Evolutionary conservation across 2,888 invertebrate genomes (phyloP), one percentile per base, ranked within the genome.

Genomic region (Cantharis nigra): DNA sequence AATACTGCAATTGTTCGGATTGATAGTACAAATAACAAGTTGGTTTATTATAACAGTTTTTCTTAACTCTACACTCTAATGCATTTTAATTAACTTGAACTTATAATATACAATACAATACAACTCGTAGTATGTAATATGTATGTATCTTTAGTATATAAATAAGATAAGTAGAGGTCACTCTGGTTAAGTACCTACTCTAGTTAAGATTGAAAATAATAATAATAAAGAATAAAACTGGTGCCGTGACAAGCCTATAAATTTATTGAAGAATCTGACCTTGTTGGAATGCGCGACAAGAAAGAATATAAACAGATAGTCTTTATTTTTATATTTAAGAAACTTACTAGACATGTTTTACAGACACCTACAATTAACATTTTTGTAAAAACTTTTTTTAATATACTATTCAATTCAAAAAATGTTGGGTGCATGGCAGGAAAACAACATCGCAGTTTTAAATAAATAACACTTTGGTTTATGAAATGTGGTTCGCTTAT

Each of bases 171-270:
- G 64, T 63, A 26, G 30, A 70, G 70, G 63, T 30, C 49, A 63
- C n/a, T 49, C n/a, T 28, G 20, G 14, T 69, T 70, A 30, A 69
- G 20, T 26, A 26, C 26, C 26, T 33, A 74, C 49, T 74, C 33
- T n/a, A 70, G 64, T 70, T 49, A 70, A 70, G 64, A 74, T 74
- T 70, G 70, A 74, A 70, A 74, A 74, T 74, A 70, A 49, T 74
- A 70, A 49, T 49, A 49, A 49, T 49, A 49, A 49, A 49, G 49
- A 70, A 74, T 74, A 69, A 73, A 70, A 64, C 26, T 28, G 33
- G 30, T 4, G 20, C 70, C 74, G 70, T 74, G 74, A 74, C 70
- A n/a, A 63, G 74, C 70, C 26, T 74, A 74, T 33, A 64, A 28
- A 74, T 70, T 74, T 70, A 33, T 26, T 49, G 14, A 28, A 49